Base-by-base conservation (phyloP, 1,140 invertebrate species). In the Leptinotarsa lineolata region DNA sequence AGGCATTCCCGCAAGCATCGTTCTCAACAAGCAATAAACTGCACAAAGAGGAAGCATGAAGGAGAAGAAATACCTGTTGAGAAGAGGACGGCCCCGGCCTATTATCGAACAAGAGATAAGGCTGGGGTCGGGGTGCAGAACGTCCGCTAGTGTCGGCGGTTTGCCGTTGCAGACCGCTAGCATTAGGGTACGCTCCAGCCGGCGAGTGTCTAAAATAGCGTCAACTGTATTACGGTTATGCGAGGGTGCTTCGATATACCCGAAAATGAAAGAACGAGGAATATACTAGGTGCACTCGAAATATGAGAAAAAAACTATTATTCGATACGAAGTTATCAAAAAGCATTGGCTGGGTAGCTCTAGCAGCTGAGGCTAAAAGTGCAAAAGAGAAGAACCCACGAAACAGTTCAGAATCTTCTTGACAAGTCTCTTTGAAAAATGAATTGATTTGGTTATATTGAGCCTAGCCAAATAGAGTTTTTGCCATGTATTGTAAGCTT, bases 161-260 rank as follows among this genome's bases (percentile, higher is more conserved):
- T 73, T 83, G 82, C 30, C 83, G 72, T 58, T 81, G 72, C 70
- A 81, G 69, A 64, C 80, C 77, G 76, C 79, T 83, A 77, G 77
- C 83, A 64, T 80, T 72, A 75, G 80, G 83, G 61, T 77, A 15
- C n/a, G 15, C 70, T 70, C 77, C 77, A 59, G 81, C 80, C 61
- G 81, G 77, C 60, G 82, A 84, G 79, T 83, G 79, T 81, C 83
- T 84, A 80, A 68, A 69, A 69, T 69, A 54, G 48, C n/a, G 16
- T 54, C n/a, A 54, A 12, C 48, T 54, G 6, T 15, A 54, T 54
- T 54, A 65, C n/a, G 48, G 48, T 54, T 54, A 13, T 54, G 0
- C 5, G 48, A 54, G 48, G 4, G 6, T 54, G 48, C 48, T 5
- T 16, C 48, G 48, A 54, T 54, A 5, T 54, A 54, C 48, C 48